Base-by-base conservation (phyloP, 2,797 vertebrate genomes). In the Danio kyathit region DNA sequence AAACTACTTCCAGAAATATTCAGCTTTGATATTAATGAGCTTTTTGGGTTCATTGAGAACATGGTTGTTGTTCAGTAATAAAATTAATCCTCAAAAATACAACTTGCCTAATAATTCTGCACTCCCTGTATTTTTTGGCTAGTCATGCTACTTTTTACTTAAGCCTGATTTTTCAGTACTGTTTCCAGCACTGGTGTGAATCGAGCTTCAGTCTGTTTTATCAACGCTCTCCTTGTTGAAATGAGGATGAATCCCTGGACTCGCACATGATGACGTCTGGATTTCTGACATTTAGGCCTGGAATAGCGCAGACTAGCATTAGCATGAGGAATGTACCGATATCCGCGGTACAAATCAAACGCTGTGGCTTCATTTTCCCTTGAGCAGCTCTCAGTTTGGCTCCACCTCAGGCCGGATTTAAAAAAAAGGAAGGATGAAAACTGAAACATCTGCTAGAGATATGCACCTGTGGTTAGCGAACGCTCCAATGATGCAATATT, bases 371-470 rank as follows among this genome's bases (percentile, higher is more conserved):
- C 59, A 40, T 83, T 57, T 74, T 83, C 61, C 19, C 51, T 70
- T 81, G 65, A 83, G 29, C 6, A 14, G 21, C 61, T 85, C 52
- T 61, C 63, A 78, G 64, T 56, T 65, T 78, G 73, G 74, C 74
- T 56, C 11, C 67, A 72, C 60, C 52, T 76, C 40, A n/a, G 57
- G 16, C 41, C 54, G 59, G 52, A 75, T 76, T 41, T 21, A 66
- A 78, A 60, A 74, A 67, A 70, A 69, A 61, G 44, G 19, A 19
- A 48, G 44, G 52, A 81, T 40, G 64, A 70, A 67, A 56, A 91
- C 91, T 89, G 29, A 91, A 77, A 86, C 87, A 51, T 81, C 88
- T 88, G 86, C 88, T 89, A 88, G 79, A 89, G 89, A 89, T 87
- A 88, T 87, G 88, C 84, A 85, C 86, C 65, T 82, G 84, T 21